Evolutionary conservation across 2,113 vertebrate genomes (phyloP), one percentile per base, ranked within the genome.

Genomic region (Cyanocitta stelleri): DNA sequence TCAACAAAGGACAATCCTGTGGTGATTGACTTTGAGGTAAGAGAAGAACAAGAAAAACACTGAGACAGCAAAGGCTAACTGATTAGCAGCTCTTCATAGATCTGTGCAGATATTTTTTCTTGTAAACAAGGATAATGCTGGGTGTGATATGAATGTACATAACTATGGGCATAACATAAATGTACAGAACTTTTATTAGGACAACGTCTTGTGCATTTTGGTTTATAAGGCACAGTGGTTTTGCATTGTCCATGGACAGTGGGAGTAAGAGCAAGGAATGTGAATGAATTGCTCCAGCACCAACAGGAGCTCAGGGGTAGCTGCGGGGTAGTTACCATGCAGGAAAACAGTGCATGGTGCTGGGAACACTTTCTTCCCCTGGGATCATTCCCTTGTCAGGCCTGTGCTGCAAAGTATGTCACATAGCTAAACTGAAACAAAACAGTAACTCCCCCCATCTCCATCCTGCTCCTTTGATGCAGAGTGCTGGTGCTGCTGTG

Each of bases 1-100:
- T 99, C 99, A 5, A 97, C 98, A 22, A 98, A 98, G 33, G 99
- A 99, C 27, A 99, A 99, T 90, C 99, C 98, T 0, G 72, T 85
- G 24, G 96, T 99, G 39, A 90, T 99, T 27, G 98, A 99, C 20
- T 99, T 98, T 95, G 87, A 99, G 98, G 99, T 99, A 94, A 95
- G 84, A 81, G 59, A 75, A 26, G 5, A 89, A 54, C 21, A 46
- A 83, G 64, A 52, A 88, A 37, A 73, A 23, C 20, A n/a, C 3
- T 33, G 24, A 59, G 6, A 17, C 8, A 80, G 22, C 37, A 76
- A 69, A 64, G 9, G 7, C 8, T 87, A 32, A 26, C 2, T 16
- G 35, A 5, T 64, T 27, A 83, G 23, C 35, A 69, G 43, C 13
- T 61, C 13, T 52, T 71, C 19, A 69, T 11, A 55, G 44, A n/a